A percentile compares a stretch with the other conserved stretches of the same genome.
These are phyloP conservation scores for Orthosia gracilis DNA, from an alignment of 2,888 invertebrate species.

Conservation along the genomic window DNA sequence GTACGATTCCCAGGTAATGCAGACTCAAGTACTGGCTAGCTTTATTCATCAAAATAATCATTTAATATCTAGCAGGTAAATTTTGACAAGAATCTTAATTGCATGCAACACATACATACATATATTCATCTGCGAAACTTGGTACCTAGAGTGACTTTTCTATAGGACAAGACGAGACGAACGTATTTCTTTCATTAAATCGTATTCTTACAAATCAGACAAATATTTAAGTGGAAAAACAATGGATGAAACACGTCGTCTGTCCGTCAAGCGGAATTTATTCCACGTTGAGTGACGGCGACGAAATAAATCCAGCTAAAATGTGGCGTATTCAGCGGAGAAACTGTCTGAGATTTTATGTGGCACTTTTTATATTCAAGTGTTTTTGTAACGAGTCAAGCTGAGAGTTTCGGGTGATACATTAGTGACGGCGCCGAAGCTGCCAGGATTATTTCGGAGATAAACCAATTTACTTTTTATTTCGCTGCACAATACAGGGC, in stretches of 20 bases:
- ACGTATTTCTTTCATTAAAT: conserved; percentile 9
- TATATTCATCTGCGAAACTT: neutral
- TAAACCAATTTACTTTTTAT: neutral
- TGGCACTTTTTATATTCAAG: conserved; percentile 48
- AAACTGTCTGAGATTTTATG: conserved; percentile 47
- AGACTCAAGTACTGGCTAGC: neutral
- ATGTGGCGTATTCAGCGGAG: conserved; percentile 29
- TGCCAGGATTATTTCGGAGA: neutral
- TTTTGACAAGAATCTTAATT: neutral
- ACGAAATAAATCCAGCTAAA: conserved; percentile 60
- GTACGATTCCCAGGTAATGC: neutral
- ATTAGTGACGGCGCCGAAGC: conserved; percentile 12
- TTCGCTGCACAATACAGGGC: too few relatives aligned
- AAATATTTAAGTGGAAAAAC: conserved; percentile 55
- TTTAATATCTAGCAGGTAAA: too few relatives aligned
- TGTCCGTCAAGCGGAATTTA: conserved; percentile 64
- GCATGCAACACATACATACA: neutral
- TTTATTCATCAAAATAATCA: neutral
- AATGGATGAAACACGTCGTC: conserved; percentile 55
- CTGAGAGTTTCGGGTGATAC: conserved; percentile 22
- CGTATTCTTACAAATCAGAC: conserved; percentile 24
- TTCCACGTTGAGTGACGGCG: conserved; percentile 59
- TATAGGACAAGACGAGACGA: too few relatives aligned
- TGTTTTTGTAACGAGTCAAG: conserved; percentile 44
- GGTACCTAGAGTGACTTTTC: neutral